Evolutionary conservation across 2,888 invertebrate species (phyloP).

Genomic region (Pterostichus madidus): DNA sequence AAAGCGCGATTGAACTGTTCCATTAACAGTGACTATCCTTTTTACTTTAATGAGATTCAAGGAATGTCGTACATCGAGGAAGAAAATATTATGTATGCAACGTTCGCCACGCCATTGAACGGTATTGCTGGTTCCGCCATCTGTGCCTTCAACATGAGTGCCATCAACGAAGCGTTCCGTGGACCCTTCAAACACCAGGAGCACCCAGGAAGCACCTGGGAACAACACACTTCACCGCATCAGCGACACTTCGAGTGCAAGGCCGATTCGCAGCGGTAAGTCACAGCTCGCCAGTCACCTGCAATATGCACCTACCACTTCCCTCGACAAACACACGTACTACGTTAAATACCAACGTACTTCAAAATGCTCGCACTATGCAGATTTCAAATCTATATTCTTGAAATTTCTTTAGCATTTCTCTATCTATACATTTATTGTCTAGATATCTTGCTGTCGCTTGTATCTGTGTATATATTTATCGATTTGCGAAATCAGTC

Average conservation of each 20-base stretch:
- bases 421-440: too few species aligned
- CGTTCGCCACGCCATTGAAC: constrained; percentile 91
- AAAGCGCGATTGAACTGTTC: constrained; percentile 93
- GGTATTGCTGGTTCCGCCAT: constrained; percentile 95
- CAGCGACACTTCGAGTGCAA: constrained; percentile 83
- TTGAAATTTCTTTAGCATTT: too few species aligned
- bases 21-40: constrained; percentile 90
- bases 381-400: too few species aligned
- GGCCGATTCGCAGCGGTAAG: constrained; percentile 71
- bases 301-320: too few species aligned
- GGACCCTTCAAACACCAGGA: constrained; percentile 93
- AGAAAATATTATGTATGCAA: constrained; percentile 89
- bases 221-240: constrained; percentile 80
- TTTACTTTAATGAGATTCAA: constrained; percentile 94
- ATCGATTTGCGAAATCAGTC: too few species aligned
- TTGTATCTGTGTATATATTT: too few species aligned
- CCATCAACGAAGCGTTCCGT: constrained; percentile 89
- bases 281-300: too few species aligned
- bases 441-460: too few species aligned
- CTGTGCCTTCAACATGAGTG: constrained; percentile 92
- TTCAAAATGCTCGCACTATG: too few species aligned
- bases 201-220: constrained; percentile 88
- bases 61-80: constrained; percentile 88
- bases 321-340: too few species aligned
- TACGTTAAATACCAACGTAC: too few species aligned